Evolutionary conservation across 2,797 vertebrate genomes (phyloP).

Genomic region (Vireo griseus): DNA sequence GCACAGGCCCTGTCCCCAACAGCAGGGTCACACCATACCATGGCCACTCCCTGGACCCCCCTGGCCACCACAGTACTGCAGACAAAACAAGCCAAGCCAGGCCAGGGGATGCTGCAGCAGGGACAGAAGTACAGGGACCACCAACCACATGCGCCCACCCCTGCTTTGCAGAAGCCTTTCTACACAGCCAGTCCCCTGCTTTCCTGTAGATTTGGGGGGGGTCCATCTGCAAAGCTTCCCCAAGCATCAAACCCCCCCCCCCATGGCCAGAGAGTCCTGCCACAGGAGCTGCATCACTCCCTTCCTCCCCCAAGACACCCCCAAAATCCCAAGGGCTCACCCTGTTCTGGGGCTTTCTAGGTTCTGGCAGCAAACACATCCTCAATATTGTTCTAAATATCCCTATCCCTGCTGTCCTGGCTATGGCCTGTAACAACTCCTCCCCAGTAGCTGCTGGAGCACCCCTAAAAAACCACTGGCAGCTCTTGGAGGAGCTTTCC

Average conservation of each 20-base stretch:
- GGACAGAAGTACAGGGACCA: background rate
- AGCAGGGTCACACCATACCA: background rate
- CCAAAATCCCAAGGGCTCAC: background rate
- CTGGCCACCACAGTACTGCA: background rate
- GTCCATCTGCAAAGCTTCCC: background rate
- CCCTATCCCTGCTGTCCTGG: background rate
- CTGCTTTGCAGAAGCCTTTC: background rate
- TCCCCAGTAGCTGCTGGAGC: background rate
- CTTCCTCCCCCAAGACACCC: background rate
- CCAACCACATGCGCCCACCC: accelerated
- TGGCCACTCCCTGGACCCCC: too few relatives aligned
- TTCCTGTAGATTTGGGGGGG: background rate
- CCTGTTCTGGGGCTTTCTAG: background rate
- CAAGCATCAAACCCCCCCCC: too few relatives aligned
- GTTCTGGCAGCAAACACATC: background rate
- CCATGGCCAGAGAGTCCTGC: accelerated
- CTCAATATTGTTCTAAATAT: background rate
- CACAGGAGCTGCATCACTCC: background rate
- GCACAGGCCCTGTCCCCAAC: background rate
- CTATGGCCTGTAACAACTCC: background rate
- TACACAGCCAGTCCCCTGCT: background rate
- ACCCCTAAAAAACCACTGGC: background rate
- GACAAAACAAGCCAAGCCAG: background rate
- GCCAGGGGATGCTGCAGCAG: background rate
- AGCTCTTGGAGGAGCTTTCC: background rate